These are phyloP conservation scores for Mamestra brassicae DNA, from an alignment of 2,888 invertebrate species.

Conservation along the genomic window DNA sequence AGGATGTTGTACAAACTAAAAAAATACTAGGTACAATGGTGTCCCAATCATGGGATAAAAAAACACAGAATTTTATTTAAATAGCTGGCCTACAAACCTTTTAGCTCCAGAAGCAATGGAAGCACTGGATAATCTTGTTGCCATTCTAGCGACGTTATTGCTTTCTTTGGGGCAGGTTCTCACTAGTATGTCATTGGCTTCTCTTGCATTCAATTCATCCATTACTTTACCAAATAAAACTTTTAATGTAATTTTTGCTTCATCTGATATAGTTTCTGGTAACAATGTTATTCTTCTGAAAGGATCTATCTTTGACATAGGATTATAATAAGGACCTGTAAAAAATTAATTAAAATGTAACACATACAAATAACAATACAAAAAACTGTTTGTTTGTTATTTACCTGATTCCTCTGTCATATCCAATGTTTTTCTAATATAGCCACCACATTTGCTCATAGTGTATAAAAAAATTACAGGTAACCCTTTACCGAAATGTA, in stretches of 20 bases:
- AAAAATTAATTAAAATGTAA: slow-evolving; percentile 7
- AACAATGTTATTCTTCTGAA: slow-evolving; percentile 94
- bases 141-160: slow-evolving; percentile 83
- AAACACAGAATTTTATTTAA: slow-evolving; percentile 1
- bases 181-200: slow-evolving; percentile 96
- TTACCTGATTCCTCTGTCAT: slow-evolving; percentile 92
- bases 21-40: background rate
- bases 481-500: slow-evolving; percentile 94
- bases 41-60: too few relatives aligned
- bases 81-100: slow-evolving; percentile 73
- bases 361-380: background rate
- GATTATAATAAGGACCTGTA: slow-evolving; percentile 91
- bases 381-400: background rate
- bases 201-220: slow-evolving; percentile 93
- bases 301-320: slow-evolving; percentile 92
- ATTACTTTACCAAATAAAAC: slow-evolving; percentile 92
- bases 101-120: slow-evolving; percentile 81
- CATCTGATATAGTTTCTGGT: slow-evolving; percentile 93
- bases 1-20: background rate
- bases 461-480: slow-evolving; percentile 96
- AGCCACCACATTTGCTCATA: slow-evolving; percentile 92
- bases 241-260: slow-evolving; percentile 92
- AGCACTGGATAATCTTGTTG: slow-evolving; percentile 83
- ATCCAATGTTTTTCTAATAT: slow-evolving; percentile 93
- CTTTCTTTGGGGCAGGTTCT: slow-evolving; percentile 93